A percentile compares a stretch with the other conserved stretches of the same genome.
phyloP scores from a whole-genome alignment of 1,140 invertebrate genomes.

The Drosophila arawakana region DNA sequence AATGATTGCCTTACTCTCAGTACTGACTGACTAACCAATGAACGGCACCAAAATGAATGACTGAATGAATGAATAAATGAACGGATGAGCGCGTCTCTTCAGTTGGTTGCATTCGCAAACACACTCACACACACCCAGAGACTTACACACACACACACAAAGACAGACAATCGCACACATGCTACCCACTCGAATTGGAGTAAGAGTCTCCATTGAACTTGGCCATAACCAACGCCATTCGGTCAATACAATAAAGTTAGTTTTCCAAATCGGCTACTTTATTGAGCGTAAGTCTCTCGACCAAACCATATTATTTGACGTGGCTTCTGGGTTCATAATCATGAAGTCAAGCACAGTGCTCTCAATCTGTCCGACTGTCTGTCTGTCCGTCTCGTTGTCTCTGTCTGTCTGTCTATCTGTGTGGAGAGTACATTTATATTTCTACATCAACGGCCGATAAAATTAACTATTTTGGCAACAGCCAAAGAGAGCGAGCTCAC shows the following conservation, averaged over 20 bases:
- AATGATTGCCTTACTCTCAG: conserved; percentile 74
- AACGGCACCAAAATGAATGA: conserved; percentile 78
- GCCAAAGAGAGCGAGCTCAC: conserved; percentile 46
- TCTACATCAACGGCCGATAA: conserved; percentile 73
- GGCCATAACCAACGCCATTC: conserved; percentile 38
- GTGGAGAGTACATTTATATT: conserved; percentile 71
- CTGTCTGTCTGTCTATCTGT: background rate
- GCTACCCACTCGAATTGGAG: background rate
- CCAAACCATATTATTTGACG: conserved; percentile 68
- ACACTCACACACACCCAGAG: conserved; percentile 44
- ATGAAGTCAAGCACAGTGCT: conserved; percentile 53
- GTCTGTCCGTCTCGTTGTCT: background rate
- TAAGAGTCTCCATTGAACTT: conserved; percentile 71
- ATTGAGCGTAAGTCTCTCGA: conserved; percentile 73
- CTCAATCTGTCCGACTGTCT: background rate
- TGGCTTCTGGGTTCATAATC: conserved; percentile 69
- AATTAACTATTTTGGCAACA: conserved; percentile 76
- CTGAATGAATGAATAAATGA: conserved; percentile 83
- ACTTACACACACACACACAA: background rate
- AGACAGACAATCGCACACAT: background rate
- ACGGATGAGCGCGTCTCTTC: conserved; percentile 78
- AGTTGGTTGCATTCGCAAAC: conserved; percentile 81
- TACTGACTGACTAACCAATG: conserved; percentile 81
- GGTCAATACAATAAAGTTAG: conserved; percentile 76
- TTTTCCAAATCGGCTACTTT: conserved; percentile 78